Conservation (phyloP, 2,888 invertebrate species). For the Digitonthophagus gazella region DNA sequence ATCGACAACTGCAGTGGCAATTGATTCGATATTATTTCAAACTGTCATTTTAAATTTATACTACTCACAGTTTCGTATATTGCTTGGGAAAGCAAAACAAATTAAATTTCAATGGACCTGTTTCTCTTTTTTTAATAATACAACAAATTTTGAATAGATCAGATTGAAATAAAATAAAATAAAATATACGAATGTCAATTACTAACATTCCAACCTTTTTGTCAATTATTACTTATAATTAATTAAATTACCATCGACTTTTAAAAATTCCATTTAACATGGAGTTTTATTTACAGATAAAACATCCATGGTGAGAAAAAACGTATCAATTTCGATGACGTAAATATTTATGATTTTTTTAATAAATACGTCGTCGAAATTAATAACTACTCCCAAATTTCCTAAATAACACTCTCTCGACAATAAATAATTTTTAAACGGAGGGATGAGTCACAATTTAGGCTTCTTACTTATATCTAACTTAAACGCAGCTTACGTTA, state of each 20-base stretch:
- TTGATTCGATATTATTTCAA: neutral
- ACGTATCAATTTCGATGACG: neutral
- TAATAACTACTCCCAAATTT: neutral
- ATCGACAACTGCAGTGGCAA: neutral
- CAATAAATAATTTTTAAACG: conserved; percentile 3
- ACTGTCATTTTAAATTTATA: neutral
- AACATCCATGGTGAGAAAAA: neutral
- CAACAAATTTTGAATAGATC: neutral
- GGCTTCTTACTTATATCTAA: conserved; percentile 4
- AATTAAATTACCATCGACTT: neutral
- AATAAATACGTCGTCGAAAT: neutral
- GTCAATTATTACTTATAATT: too few species aligned
- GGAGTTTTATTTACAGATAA: neutral
- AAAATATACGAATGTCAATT: neutral
- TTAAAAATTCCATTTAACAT: neutral
- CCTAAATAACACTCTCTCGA: neutral
- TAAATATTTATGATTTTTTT: neutral
- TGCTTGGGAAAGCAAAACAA: neutral
- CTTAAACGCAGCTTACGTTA: neutral
- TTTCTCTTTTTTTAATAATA: neutral
- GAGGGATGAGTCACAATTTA: conserved; percentile 17
- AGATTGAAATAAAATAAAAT: neutral
- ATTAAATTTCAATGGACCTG: neutral
- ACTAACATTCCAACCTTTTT: too few species aligned
- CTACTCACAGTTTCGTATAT: neutral